Evolutionary conservation across 2,888 invertebrate genomes (phyloP), one percentile per base, ranked within the genome.

Genomic region (Cryptocheilus praepositus): DNA sequence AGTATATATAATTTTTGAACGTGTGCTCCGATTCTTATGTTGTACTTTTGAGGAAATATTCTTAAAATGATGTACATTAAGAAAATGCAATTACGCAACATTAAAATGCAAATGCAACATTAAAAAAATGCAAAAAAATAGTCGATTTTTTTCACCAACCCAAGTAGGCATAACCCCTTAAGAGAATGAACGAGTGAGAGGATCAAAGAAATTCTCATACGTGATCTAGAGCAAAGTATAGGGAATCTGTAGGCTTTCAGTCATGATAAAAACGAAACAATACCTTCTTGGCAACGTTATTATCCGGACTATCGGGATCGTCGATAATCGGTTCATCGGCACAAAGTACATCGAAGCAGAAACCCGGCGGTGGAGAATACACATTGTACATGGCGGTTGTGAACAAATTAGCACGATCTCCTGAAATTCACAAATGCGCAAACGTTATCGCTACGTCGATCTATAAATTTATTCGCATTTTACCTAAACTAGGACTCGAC

Each of bases 311-410:
- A 19, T 91, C 89, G 0, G 91, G 90, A 81, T 97, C 95, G 86
- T 98, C 98, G 75, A 96, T 93, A 13, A 98, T 94, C 0, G 97
- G 97, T 55, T 94, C 94, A 84, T 96, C 96, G 0, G 88, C 86
- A 84, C 98, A 98, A 0, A 95, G 90, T 4, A 94, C 91, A 85
- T 99, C 98, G 87, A 96, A 99, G 83, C 98, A 98, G 88, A 98
- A 98, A 0, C 97, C 98, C 5, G 92, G 91, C 0, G 98, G 98
- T 0, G 97, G 94, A 0, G 92, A 92, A 85, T 98, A 98, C 0
- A 92, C 92, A 80, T 97, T 96, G 86, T 91, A 95, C 13, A 97
- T 89, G 0, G 94, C 93, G 0, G 96, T 95, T 0, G 97, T 96
- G 81, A 98, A 97, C 7, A 98, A 89, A 79, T 94, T 92, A 0